phyloP scores from a whole-genome alignment of 2,797 vertebrate genomes.

The Borostomias antarcticus region DNA sequence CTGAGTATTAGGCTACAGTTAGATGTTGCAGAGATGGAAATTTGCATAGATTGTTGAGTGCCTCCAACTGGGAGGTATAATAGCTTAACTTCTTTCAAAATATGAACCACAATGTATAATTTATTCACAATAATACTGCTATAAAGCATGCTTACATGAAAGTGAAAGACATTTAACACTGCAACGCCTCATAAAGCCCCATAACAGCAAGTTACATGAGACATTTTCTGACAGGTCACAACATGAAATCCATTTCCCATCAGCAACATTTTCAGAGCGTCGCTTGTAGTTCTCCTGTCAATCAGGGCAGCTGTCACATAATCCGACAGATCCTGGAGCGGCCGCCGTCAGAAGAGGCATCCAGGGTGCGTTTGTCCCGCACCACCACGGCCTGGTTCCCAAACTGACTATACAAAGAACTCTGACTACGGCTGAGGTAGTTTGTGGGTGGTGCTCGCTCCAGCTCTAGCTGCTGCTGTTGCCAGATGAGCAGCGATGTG shows the following conservation, averaged over 20 bases:
- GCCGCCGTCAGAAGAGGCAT: conserved; percentile 11
- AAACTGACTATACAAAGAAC: conserved; percentile 84
- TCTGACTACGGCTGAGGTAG: conserved; percentile 88
- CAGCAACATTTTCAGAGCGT: neutral
- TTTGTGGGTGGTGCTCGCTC: conserved; percentile 73
- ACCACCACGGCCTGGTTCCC: conserved; percentile 77
- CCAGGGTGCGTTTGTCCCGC: conserved; percentile 55
- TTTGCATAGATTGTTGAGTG: no score
- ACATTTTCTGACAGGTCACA: neutral
- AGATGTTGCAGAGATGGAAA: no score
- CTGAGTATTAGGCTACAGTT: no score
- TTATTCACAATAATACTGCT: neutral
- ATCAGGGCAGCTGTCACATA: conserved; percentile 67
- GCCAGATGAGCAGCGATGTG: conserved; percentile 90
- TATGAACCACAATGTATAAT: no score
- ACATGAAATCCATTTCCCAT: neutral
- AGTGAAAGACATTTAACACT: neutral
- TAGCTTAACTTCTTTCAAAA: no score
- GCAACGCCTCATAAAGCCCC: neutral
- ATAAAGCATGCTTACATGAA: neutral
- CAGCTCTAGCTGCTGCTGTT: conserved; percentile 87
- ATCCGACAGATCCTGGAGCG: conserved; percentile 70
- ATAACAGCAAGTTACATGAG: neutral
- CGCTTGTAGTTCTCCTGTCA: no score
- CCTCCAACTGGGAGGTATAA: no score